phyloP scores from a whole-genome alignment of 1,140 invertebrate genomes.

The Drosophila trapezifrons region DNA sequence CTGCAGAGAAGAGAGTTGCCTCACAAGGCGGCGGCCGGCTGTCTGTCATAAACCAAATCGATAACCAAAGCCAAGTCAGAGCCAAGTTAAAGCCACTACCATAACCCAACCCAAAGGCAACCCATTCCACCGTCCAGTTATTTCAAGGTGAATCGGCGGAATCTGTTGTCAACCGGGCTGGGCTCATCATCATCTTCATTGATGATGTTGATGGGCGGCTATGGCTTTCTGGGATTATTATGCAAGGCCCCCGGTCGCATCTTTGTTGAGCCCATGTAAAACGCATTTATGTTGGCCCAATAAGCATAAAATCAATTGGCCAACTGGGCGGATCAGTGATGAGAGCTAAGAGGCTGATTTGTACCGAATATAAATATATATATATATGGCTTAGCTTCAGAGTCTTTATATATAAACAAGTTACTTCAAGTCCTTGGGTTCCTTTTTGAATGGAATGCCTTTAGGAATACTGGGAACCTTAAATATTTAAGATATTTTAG shows the following conservation, averaged over 20 bases:
- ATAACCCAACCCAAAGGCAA: conserved; percentile 14
- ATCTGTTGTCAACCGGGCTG: conserved; percentile 43
- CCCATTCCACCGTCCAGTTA: conserved; percentile 11
- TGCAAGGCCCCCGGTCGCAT: conserved; percentile 20
- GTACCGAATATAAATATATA: not conserved
- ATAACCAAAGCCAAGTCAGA: not conserved
- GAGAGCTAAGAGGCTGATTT: conserved; percentile 8
- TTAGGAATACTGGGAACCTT: too few relatives aligned
- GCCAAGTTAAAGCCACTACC: not conserved
- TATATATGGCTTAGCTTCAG: not conserved
- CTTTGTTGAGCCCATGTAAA: conserved; percentile 17
- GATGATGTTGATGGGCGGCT: conserved; percentile 13
- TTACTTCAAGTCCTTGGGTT: too few relatives aligned
- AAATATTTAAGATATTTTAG: too few relatives aligned
- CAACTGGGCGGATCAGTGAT: conserved; percentile 27
- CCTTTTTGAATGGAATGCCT: too few relatives aligned
- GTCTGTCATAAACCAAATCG: conserved; percentile 44
- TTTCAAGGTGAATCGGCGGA: conserved; percentile 48
- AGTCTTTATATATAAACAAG: too few relatives aligned
- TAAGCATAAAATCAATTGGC: conserved; percentile 35
- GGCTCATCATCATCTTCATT: conserved; percentile 12
- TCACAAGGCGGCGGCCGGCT: conserved; percentile 39
- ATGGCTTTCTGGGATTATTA: conserved; percentile 12
- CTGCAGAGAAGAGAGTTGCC: conserved; percentile 12
- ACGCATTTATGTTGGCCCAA: conserved; percentile 29